Percentiles rank a stretch among this genome's conserved stretches.
These are phyloP conservation scores for Iselma pallidipennis DNA, from an alignment of 2,888 invertebrate species.

Conservation along the genomic window DNA sequence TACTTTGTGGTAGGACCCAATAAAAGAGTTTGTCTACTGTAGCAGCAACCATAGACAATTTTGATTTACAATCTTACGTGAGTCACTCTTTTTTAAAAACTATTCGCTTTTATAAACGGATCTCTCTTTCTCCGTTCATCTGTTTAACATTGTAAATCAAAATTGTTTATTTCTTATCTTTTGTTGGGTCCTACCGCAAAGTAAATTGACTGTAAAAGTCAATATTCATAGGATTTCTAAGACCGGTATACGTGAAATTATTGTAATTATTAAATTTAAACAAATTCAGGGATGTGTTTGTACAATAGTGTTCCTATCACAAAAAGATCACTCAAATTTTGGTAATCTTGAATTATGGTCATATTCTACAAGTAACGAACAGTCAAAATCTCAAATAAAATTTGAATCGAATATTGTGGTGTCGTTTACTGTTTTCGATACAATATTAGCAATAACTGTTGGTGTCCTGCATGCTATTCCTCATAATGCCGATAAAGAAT, in stretches of 20 bases:
- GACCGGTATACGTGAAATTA: not conserved
- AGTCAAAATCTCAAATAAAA: not conserved
- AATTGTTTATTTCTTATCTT: too few relatives aligned
- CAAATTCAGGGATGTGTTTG: not conserved
- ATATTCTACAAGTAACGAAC: not conserved
- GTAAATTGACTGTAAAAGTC: too few relatives aligned
- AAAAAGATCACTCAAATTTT: not conserved
- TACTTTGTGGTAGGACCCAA: too few relatives aligned
- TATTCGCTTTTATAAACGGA: too few relatives aligned
- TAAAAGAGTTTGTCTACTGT: too few relatives aligned
- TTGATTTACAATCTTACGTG: too few relatives aligned
- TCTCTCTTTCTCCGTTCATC: too few relatives aligned
- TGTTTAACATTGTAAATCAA: too few relatives aligned
- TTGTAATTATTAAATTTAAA: not conserved
- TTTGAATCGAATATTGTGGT: not conserved
- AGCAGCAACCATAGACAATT: too few relatives aligned
- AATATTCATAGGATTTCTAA: too few relatives aligned
- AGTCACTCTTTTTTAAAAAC: too few relatives aligned
- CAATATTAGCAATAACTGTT: not conserved
- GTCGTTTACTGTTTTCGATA: not conserved
- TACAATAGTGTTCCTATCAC: not conserved
- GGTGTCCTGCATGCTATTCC: not conserved
- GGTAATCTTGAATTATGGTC: not conserved
- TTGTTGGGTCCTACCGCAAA: too few relatives aligned
- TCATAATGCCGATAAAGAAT: not conserved